Evolutionary conservation across 1,140 invertebrate species (phyloP).

Genomic region (Sesamia nonagrioides): DNA sequence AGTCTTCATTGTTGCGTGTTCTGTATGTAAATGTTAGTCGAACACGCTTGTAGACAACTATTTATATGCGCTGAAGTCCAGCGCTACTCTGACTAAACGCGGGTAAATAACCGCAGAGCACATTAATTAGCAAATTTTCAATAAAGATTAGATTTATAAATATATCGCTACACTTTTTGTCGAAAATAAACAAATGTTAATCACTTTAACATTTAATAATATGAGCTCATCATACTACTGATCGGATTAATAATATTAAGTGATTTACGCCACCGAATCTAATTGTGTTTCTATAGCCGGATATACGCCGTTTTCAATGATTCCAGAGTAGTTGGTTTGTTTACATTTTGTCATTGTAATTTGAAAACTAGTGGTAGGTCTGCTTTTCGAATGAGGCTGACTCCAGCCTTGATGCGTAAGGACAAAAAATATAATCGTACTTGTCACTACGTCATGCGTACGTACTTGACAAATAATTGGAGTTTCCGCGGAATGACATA

Average conservation of each 20-base stretch:
- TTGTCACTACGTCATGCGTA: background rate
- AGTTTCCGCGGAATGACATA: constrained; percentile 5
- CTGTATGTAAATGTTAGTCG: constrained; percentile 53
- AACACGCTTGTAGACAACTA: constrained; percentile 49
- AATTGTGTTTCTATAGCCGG: constrained; percentile 25
- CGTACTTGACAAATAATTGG: constrained; percentile 1
- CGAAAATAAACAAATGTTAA: background rate
- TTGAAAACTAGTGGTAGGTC: background rate
- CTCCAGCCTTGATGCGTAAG: constrained; percentile 1
- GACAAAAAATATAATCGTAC: background rate
- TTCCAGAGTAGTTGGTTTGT: background rate
- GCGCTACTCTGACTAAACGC: constrained; percentile 59
- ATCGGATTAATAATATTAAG: background rate
- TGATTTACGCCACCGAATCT: background rate
- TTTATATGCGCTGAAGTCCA: constrained; percentile 57
- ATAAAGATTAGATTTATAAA: background rate
- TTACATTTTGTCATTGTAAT: background rate
- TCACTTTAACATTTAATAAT: background rate
- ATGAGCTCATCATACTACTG: background rate
- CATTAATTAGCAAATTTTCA: background rate
- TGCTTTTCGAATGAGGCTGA: background rate
- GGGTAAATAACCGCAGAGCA: constrained; percentile 63
- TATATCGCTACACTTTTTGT: background rate
- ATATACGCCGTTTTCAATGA: background rate
- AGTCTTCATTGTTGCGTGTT: constrained; percentile 63